A percentile compares a stretch with the other conserved stretches of the same genome.
phyloP scores from a whole-genome alignment of 1,140 invertebrate genomes.

The Macrobrachium nipponense region DNA sequence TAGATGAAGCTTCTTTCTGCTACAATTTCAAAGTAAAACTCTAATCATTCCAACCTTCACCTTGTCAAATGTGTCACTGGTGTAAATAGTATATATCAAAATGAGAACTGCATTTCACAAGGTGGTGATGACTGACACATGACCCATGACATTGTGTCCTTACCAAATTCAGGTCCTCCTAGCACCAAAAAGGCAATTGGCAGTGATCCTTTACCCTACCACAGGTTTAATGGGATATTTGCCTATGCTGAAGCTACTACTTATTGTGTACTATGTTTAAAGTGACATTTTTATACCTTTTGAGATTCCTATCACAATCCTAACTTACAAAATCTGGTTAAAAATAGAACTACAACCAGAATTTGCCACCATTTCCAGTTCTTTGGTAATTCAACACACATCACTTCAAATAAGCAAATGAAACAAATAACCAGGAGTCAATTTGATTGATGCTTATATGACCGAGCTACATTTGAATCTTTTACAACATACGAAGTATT shows the following conservation, averaged over 20 bases:
- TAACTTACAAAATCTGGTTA: too few relatives aligned
- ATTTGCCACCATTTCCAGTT: slow-evolving; percentile 2
- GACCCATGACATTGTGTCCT: not conserved
- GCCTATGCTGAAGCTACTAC: too few relatives aligned
- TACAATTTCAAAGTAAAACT: too few relatives aligned
- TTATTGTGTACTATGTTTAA: not conserved
- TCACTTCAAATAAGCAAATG: not conserved
- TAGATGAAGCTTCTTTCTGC: too few relatives aligned
- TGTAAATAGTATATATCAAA: slow-evolving; percentile 9
- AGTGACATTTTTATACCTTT: not conserved
- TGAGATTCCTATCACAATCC: too few relatives aligned
- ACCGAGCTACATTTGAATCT: slow-evolving; percentile 5
- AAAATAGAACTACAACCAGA: too few relatives aligned
- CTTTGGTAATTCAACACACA: slow-evolving; percentile 6
- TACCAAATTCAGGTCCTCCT: slow-evolving; percentile 5
- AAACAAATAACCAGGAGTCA: too few relatives aligned
- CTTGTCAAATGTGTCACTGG: too few relatives aligned
- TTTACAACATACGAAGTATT: too few relatives aligned
- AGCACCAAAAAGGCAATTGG: slow-evolving; percentile 29
- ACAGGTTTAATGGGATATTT: slow-evolving; percentile 1
- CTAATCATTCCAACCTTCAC: too few relatives aligned
- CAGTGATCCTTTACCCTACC: slow-evolving; percentile 16
- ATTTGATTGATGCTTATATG: too few relatives aligned
- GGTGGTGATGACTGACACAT: too few relatives aligned
- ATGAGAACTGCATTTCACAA: not conserved